phyloP scores from a whole-genome alignment of 2,888 invertebrate genomes.

The Micoletzkya japonica region DNA sequence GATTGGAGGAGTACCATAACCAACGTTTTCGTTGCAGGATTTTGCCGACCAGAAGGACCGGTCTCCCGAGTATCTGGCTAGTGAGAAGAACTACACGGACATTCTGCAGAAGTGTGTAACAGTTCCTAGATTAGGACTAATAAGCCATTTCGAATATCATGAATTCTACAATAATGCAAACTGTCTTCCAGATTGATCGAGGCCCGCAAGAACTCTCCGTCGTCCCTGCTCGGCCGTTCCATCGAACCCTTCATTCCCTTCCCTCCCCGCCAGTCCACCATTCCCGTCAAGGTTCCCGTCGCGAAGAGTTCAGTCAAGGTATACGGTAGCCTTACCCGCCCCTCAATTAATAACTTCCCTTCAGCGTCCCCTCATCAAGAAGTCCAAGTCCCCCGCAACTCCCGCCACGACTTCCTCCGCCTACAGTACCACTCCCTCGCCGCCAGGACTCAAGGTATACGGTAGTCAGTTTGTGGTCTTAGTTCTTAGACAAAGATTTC shows the following conservation, averaged over 20 bases:
- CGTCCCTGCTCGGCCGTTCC: too few species aligned
- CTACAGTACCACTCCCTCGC: constrained; percentile 12
- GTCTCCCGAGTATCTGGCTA: neutral
- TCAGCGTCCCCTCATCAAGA: neutral
- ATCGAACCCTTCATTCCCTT: neutral
- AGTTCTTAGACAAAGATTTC: too few species aligned
- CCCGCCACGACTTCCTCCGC: neutral
- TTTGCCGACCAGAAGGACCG: constrained; percentile 21
- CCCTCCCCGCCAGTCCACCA: neutral
- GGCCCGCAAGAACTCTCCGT: too few species aligned
- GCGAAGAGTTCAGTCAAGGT: too few species aligned
- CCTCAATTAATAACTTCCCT: too few species aligned
- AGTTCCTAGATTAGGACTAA: too few species aligned
- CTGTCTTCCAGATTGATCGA: too few species aligned
- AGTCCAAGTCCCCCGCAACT: constrained; percentile 1
- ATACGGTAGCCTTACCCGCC: too few species aligned
- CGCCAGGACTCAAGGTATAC: constrained; percentile 20
- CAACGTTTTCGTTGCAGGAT: constrained; percentile 4
- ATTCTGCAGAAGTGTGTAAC: constrained; percentile 11
- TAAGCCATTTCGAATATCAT: too few species aligned
- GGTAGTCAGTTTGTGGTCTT: too few species aligned
- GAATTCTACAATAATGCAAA: too few species aligned
- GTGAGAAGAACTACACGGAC: neutral
- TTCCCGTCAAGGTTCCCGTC: neutral
- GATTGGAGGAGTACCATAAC: too few species aligned